A percentile compares a stretch with the other conserved stretches of the same genome.
phyloP scores from a whole-genome alignment of 2,113 vertebrate species.

The Ammospiza nelsoni region DNA sequence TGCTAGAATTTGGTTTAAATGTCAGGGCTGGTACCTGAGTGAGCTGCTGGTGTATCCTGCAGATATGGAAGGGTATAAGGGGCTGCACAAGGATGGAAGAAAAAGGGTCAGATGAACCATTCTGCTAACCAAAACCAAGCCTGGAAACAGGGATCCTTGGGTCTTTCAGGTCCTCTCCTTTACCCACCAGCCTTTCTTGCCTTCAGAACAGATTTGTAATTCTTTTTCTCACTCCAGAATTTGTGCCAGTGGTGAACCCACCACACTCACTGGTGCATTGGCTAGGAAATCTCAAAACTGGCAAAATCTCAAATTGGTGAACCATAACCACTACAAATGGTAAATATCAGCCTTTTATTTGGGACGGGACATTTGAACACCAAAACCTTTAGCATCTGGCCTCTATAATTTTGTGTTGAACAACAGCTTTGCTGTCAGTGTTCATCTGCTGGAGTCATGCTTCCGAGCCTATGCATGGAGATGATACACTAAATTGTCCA shows the following conservation, averaged over 20 bases:
- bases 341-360: conserved; percentile 6
- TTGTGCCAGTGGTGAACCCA: neutral
- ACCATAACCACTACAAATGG: neutral
- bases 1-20: neutral
- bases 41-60: neutral
- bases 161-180: neutral
- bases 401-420: conserved; percentile 38
- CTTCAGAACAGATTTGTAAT: neutral
- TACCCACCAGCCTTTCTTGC: neutral
- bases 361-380: neutral
- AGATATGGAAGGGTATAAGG: neutral
- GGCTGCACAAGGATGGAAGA: neutral
- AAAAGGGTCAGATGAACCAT: neutral
- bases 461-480: conserved; percentile 30
- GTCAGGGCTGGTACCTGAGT: neutral
- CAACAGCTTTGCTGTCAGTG: conserved; percentile 59
- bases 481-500: conserved; percentile 74
- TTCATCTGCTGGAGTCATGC: conserved; percentile 38
- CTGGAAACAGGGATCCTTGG: neutral
- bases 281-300: neutral
- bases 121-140: neutral
- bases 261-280: neutral
- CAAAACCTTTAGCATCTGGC: conserved; percentile 50
- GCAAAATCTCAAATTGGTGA: neutral
- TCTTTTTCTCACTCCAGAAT: neutral